phyloP scores from a whole-genome alignment of 2,113 vertebrate genomes.

The Sinocyclocheilus rhinocerous region DNA sequence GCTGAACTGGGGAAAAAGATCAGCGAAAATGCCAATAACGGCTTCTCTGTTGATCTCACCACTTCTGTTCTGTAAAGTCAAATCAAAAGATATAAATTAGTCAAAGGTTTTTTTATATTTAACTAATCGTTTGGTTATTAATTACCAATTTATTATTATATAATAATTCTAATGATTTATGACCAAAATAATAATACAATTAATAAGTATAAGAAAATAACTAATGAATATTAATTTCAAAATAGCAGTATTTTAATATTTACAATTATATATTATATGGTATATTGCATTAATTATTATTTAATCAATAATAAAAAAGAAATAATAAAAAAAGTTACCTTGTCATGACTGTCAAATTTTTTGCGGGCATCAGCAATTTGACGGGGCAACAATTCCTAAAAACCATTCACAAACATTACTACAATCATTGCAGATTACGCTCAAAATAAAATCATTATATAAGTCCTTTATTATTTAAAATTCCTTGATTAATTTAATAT shows the following conservation, averaged over 20 bases:
- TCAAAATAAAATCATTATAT: not conserved
- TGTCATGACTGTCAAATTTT: constrained; percentile 70
- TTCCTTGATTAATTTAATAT: not conserved
- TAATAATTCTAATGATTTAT: not conserved
- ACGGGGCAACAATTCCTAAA: constrained; percentile 69
- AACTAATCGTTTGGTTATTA: not conserved
- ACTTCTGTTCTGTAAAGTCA: constrained; percentile 63
- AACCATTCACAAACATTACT: not conserved
- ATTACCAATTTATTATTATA: not conserved
- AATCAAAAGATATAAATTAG: not conserved
- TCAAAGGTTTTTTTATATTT: not conserved
- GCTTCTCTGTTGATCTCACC: constrained; percentile 65
- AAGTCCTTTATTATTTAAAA: not conserved
- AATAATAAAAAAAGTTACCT: constrained; percentile 59
- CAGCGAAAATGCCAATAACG: constrained; percentile 64
- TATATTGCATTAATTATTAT: not conserved
- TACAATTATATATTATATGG: too few relatives aligned
- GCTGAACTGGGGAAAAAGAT: constrained; percentile 70
- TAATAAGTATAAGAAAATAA: not conserved
- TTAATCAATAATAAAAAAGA: not conserved
- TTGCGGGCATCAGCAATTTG: constrained; percentile 67
- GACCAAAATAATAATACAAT: not conserved
- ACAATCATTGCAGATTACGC: not conserved
- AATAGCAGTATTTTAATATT: not conserved
- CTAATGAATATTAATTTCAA: not conserved